Conservation (phyloP, 1,140 invertebrate species). For the Cephus cinctus region DNA sequence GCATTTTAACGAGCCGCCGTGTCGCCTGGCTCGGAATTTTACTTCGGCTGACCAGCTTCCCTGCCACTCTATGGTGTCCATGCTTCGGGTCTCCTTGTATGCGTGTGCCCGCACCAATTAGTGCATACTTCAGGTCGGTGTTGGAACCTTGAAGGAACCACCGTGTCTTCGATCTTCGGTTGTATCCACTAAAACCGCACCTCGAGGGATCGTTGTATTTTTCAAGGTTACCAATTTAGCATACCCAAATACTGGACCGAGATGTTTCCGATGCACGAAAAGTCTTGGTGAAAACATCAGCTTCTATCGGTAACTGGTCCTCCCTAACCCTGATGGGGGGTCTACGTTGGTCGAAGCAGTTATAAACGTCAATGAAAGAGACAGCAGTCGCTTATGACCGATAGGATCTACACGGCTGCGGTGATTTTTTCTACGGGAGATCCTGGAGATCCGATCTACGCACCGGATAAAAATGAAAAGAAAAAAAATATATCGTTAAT, state of each 20-base stretch:
- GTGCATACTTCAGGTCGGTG: conserved; percentile 45
- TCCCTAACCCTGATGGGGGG: too few species aligned
- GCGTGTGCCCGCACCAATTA: conserved; percentile 44
- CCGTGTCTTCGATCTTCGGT: neutral
- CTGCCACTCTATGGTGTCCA: conserved; percentile 2
- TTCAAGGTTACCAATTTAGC: neutral
- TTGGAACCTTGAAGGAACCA: conserved; percentile 19
- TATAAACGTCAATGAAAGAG: conserved; percentile 30
- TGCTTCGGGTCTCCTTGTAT: neutral
- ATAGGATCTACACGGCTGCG: conserved; percentile 27
- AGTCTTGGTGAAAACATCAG: too few species aligned
- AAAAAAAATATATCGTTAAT: neutral
- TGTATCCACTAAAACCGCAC: neutral
- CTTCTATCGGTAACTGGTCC: too few species aligned
- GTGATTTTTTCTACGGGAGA: too few species aligned
- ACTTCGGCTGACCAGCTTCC: conserved; percentile 34
- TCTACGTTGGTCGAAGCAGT: too few species aligned
- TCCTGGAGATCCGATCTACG: too few species aligned
- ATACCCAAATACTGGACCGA: neutral
- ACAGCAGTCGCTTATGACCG: conserved; percentile 20
- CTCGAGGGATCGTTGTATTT: neutral
- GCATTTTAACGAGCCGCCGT: conserved; percentile 58
- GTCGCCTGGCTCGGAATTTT: conserved; percentile 53
- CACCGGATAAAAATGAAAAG: neutral
- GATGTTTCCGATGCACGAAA: neutral